A percentile compares a stretch with the other conserved stretches of the same genome.
Evolutionary conservation across 2,888 invertebrate species (phyloP).

Genomic region (Xestia rhomboidea): DNA sequence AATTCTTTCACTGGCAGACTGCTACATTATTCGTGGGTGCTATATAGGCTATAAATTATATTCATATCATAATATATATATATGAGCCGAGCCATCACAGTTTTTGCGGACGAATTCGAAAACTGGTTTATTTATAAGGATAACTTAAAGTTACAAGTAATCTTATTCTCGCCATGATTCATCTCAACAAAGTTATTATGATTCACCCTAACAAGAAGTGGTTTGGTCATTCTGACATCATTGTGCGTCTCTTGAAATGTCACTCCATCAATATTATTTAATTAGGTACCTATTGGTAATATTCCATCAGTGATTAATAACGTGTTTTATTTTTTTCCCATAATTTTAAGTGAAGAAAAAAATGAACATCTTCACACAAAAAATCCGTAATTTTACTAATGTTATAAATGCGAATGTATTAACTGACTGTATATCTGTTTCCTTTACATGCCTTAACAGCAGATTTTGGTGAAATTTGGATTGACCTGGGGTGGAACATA

Average conservation of each 20-base stretch:
- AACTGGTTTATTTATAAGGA: background rate
- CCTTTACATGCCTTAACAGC: no score
- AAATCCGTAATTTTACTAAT: background rate
- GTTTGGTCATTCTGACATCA: constrained; percentile 46
- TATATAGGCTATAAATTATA: no score
- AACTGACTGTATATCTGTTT: background rate
- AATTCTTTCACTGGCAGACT: no score
- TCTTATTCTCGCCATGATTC: constrained; percentile 34
- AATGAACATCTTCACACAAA: background rate
- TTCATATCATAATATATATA: no score
- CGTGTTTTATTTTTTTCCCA: background rate
- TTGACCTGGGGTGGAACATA: background rate
- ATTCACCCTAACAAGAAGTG: constrained; percentile 40
- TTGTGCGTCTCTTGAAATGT: constrained; percentile 28
- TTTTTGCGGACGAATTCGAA: no score
- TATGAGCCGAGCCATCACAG: no score
- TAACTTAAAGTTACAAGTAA: background rate
- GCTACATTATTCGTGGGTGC: no score
- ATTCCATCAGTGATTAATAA: constrained; percentile 21
- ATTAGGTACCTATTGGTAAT: background rate
- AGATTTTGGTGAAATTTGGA: background rate
- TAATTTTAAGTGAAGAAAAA: background rate
- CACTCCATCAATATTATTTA: constrained; percentile 5
- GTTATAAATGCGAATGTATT: background rate
- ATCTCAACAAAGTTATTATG: constrained; percentile 41